Conservation (phyloP, 2,888 invertebrate genomes). For the Drosophila heteroneura region DNA sequence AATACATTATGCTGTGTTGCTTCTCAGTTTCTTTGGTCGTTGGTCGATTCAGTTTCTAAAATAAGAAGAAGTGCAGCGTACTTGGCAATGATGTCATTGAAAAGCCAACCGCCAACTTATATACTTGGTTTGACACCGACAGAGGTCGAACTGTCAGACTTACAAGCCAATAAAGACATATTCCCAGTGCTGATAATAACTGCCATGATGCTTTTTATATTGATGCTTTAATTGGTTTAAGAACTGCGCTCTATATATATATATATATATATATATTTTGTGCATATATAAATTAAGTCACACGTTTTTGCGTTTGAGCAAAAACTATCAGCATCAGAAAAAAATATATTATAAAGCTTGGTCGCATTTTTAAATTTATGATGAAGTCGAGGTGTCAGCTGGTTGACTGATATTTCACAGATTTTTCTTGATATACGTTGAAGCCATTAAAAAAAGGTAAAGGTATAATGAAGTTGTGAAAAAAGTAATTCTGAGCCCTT, state of each 20-base stretch:
- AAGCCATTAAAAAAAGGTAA: background rate
- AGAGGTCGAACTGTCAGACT: background rate
- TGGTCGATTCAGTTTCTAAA: background rate
- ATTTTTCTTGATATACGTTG: no score
- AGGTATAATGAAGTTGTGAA: background rate
- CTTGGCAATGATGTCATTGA: conserved; percentile 10
- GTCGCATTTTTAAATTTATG: no score
- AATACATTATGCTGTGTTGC: conserved; percentile 6
- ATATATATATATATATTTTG: background rate
- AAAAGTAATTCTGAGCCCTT: background rate
- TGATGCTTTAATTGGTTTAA: background rate
- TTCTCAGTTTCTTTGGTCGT: background rate
- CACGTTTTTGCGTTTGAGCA: no score
- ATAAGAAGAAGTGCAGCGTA: background rate
- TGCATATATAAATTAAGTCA: background rate
- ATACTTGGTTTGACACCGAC: background rate
- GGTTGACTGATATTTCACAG: no score
- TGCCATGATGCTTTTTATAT: background rate
- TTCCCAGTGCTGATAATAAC: background rate
- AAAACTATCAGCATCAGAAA: no score
- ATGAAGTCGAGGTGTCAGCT: no score
- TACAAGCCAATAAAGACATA: background rate
- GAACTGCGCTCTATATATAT: background rate
- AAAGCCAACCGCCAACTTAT: conserved; percentile 3
- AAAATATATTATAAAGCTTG: no score